Evolutionary conservation across 1,140 invertebrate species (phyloP).

Genomic region (Neodiprion pinetum): DNA sequence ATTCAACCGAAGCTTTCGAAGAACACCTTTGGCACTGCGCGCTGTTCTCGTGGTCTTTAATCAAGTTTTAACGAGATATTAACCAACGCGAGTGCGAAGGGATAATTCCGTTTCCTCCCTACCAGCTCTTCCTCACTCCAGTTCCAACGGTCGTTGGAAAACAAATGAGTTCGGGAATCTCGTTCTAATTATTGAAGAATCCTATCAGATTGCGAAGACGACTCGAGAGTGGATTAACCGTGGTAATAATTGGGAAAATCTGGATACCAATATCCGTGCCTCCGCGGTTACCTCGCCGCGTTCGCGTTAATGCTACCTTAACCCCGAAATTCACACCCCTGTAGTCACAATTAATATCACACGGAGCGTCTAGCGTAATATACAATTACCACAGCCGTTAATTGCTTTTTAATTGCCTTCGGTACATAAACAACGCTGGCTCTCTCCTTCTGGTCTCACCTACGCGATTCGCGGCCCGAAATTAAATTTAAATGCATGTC

Average conservation of each 20-base stretch:
- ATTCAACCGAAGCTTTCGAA: no score
- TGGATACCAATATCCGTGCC: background rate
- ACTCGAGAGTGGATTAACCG: no score
- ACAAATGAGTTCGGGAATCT: background rate
- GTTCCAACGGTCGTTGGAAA: background rate
- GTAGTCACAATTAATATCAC: background rate
- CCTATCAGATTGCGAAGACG: background rate
- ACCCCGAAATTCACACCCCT: background rate
- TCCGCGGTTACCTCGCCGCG: background rate
- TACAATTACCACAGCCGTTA: background rate
- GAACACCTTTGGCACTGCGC: background rate
- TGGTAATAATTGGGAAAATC: background rate
- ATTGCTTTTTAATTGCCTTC: background rate
- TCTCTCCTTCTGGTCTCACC: no score
- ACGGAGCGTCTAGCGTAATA: background rate
- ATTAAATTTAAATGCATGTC: no score
- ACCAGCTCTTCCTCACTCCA: no score
- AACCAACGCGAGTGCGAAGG: background rate
- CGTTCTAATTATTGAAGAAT: background rate
- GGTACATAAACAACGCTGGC: no score
- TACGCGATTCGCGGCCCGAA: no score
- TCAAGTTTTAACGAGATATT: background rate
- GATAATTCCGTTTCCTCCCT: no score
- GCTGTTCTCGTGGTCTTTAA: background rate
- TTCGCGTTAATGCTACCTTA: background rate